Percentiles rank a stretch among this genome's conserved stretches.
Evolutionary conservation across 2,797 vertebrate genomes (phyloP).

Genomic region (Urosaurus nigricauda): DNA sequence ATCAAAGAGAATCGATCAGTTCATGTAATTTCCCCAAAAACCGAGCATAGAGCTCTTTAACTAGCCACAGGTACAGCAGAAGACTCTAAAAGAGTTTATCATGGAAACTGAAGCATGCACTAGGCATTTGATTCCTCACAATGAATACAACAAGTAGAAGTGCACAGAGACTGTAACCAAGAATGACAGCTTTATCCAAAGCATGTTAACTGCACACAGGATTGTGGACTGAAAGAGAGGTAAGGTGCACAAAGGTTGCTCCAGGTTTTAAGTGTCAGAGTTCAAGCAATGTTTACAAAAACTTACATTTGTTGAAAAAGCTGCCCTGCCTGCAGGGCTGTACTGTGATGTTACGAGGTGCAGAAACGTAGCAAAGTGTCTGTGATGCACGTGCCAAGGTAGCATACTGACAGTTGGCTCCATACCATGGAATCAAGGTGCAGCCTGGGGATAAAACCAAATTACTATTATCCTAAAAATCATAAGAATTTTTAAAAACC

Average conservation of each 20-base stretch:
- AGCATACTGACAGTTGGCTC: slow-evolving; percentile 40
- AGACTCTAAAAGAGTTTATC: background rate
- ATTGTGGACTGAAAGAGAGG: background rate
- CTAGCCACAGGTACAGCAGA: background rate
- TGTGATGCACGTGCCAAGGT: slow-evolving; percentile 61
- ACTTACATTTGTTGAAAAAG: slow-evolving; percentile 76
- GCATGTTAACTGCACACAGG: background rate
- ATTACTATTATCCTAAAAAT: background rate
- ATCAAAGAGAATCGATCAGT: slow-evolving; percentile 23
- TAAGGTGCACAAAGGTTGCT: background rate
- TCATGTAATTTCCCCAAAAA: slow-evolving; percentile 2
- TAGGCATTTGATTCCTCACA: background rate
- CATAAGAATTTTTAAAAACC: background rate
- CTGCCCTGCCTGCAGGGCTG: slow-evolving; percentile 69
- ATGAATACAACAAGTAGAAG: background rate
- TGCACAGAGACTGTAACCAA: background rate
- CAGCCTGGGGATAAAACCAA: slow-evolving; percentile 53
- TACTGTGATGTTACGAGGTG: slow-evolving; percentile 26
- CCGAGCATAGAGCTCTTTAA: background rate
- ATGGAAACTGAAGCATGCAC: background rate
- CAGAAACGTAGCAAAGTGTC: slow-evolving; percentile 57
- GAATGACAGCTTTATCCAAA: background rate
- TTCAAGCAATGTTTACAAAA: background rate
- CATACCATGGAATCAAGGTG: slow-evolving; percentile 24
- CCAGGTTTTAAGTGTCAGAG: background rate